Base-by-base conservation (phyloP, 2,113 vertebrate species). In the Leptosomus discolor region DNA sequence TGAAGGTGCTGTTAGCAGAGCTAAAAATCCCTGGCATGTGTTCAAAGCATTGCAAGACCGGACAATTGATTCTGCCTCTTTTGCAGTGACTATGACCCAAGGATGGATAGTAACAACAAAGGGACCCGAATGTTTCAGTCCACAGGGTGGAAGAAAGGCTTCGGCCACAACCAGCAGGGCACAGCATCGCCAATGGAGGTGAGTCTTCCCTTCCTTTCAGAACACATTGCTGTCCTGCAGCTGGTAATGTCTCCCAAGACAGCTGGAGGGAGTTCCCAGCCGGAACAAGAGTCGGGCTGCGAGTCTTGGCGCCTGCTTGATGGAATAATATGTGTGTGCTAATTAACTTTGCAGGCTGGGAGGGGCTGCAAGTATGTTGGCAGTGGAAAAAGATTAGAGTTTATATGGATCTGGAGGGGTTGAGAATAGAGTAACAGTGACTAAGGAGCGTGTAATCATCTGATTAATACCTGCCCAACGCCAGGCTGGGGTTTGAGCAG, bases 161-260 rank as follows among this genome's bases (percentile, higher is more conserved):
- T 98, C 0, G 94, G 98, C 81, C 89, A 97, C 94, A 98, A 96
- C 80, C 98, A 98, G 94, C 98, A 98, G 76, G 98, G 98, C 85
- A 92, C 98, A 86, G 45, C 94, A 26, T 98, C 98, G 20, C 95
- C 98, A 11, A 37, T 97, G 88, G 98, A 98, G 97, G 98, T 98
- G 82, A 98, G 85, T 70, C 71, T 94, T 96, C 68, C 56, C 9
- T 94, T 84, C 78, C 85, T 58, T 74, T 70, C 37, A 18, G 60
- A 74, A 29, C 37, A 54, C 37, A 64, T 22, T 12, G 2, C 36
- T 60, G 41, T 74, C 43, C 39, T 81, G 50, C 53, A 60, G 48
- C 48, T 2, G 4, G 15, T 64, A 34, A 37, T 27, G 18, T 67
- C 37, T 89, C 63, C 93, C 76, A 39, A 6, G 61, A 29, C 19